Percentiles rank a stretch among this genome's conserved stretches.
Conservation (phyloP, 2,888 invertebrate genomes). For the Plebejus melissa region DNA sequence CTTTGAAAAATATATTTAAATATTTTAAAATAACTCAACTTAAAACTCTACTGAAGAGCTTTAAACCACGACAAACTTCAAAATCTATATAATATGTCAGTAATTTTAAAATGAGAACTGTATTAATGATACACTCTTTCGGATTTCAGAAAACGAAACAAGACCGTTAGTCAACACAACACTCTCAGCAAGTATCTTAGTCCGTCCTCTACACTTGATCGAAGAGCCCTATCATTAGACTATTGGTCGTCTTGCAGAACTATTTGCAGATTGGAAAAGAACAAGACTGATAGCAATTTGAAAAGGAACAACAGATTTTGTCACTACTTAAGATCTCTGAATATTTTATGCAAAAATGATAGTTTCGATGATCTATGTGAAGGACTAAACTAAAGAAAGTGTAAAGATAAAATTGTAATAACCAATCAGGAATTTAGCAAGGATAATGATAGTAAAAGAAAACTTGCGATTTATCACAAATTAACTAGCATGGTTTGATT, state of each 20-base stretch:
- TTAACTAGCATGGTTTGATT: background rate
- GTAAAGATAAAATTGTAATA: background rate
- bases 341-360: constrained; percentile 70
- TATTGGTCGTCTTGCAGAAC: constrained; percentile 83
- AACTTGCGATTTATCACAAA: background rate
- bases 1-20: too few species aligned
- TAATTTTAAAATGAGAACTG: background rate
- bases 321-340: constrained; percentile 85
- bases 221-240: constrained; percentile 80
- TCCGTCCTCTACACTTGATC: constrained; percentile 68
- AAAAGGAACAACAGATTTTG: constrained; percentile 88
- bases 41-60: too few species aligned
- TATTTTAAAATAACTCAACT: too few species aligned
- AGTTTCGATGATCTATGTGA: constrained; percentile 70
- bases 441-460: background rate
- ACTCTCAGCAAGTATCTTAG: constrained; percentile 72
- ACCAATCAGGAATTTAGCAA: background rate
- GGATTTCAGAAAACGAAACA: constrained; percentile 70
- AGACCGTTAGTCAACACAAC: constrained; percentile 55
- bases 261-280: constrained; percentile 84
- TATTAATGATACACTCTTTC: constrained; percentile 30
- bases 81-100: too few species aligned
- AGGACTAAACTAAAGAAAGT: constrained; percentile 45
- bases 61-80: too few species aligned
- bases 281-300: constrained; percentile 74